Evolutionary conservation across 2,797 vertebrate species (phyloP), one percentile per base, ranked within the genome.

Genomic region (Brotula barbata): DNA sequence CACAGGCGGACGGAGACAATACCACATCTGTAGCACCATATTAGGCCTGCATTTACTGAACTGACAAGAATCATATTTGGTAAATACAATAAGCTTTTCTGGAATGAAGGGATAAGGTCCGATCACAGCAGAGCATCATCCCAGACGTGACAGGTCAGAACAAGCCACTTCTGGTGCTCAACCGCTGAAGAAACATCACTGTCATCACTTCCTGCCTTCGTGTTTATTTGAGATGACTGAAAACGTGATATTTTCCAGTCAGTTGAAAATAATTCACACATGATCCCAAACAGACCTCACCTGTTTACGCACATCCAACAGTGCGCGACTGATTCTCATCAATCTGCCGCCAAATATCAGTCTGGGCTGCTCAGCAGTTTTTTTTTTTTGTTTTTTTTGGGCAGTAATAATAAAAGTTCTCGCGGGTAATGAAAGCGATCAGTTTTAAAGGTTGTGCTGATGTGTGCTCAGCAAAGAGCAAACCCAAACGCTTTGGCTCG

Each of bases 1-100:
- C 28, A 57, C 9, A 20, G 25, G 25, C 4, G 8, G 25, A 28
- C 25, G 4, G 25, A 4, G 25, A 28, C 25, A 28, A 28, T 28
- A 8, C 45, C 37, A 52, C 60, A 53, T 52, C 53, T 60, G 23
- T n/a, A 57, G 14, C 17, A 49, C 80, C 81, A 56, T 81, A 83
- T 84, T 80, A 85, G 79, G 71, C 25, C 31, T 73, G 55, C 17
- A 11, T 68, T 78, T 68, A 49, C 58, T 73, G 37, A 23, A 17
- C 50, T 61, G 71, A 77, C 77, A 78, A 62, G 39, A 42, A 64
- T 61, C 45, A 57, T 21, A 75, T 61, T 70, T 69, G 48, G 39
- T 60, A 52, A 71, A 71, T 64, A 67, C 21, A 36, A 23, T 15
- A n/a, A 71, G 46, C 20, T 13, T 50, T 52, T 64, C 42, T 28